Evolutionary conservation across 2,888 invertebrate species (phyloP), one percentile per base, ranked within the genome.

Genomic region (Ectemnius continuus): DNA sequence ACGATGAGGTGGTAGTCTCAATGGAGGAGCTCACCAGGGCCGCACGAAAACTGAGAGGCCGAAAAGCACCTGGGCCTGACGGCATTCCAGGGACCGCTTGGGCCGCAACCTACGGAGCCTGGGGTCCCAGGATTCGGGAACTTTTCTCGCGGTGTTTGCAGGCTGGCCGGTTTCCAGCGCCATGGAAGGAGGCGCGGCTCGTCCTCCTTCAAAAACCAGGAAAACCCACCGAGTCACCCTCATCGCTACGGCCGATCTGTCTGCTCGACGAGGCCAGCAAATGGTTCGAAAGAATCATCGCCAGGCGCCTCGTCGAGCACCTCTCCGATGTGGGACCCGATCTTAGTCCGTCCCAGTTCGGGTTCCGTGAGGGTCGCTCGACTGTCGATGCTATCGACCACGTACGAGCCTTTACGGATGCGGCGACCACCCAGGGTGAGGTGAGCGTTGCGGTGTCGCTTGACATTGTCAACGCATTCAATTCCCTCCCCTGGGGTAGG

Each of bases 401-500:
- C n/a, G n/a, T n/a, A n/a, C n/a, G n/a, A n/a, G n/a, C n/a, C n/a
- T n/a, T n/a, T n/a, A n/a, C n/a, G n/a, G n/a, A n/a, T n/a, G n/a
- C n/a, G n/a, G n/a, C n/a, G n/a, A n/a, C n/a, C n/a, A n/a, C n/a
- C n/a, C n/a, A n/a, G n/a, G n/a, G n/a, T n/a, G n/a, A n/a, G n/a
- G n/a, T n/a, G n/a, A n/a, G n/a, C n/a, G n/a, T n/a, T n/a, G n/a
- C 26, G 26, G n/a, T n/a, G n/a, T n/a, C n/a, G n/a, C n/a, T n/a
- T n/a, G n/a, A n/a, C n/a, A n/a, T n/a, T n/a, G n/a, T 16, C 59
- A 59, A 28, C 59, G 59, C 59, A 14, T 26, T 59, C 36, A 59
- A 59, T n/a, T 3, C 28, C 59, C 23, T 59, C 14, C 59, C 59
- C 59, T 59, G 28, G 59, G 59, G 28, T 8, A 57, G 57, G n/a